Base-by-base conservation (phyloP, 2,888 invertebrate genomes). In the Conops quadrifasciatus region DNA sequence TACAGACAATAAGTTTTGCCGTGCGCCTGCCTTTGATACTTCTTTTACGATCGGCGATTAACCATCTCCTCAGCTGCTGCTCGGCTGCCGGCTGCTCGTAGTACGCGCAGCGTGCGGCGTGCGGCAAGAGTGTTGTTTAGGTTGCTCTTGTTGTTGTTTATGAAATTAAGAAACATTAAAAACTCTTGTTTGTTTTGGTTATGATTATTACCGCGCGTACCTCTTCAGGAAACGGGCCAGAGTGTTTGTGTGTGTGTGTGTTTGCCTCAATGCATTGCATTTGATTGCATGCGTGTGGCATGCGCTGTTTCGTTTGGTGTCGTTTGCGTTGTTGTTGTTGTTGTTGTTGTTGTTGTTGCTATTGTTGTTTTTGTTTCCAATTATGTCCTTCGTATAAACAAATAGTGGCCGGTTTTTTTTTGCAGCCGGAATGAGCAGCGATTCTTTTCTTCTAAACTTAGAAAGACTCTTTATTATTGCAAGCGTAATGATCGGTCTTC, bases 151-250 rank as follows among this genome's bases (percentile, higher is more conserved):
- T n/a, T 30, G n/a, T 59, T 59, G 59, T 59, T 59, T 59, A 59
- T 49, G 49, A n/a, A 49, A 49, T n/a, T 19, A 49, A 19, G 19
- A 49, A 19, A 49, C 7, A 3, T 13, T 15, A 11, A 49, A 49
- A n/a, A 30, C 30, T 30, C 11, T 16, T 59, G 59, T 59, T 59
- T 59, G 59, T 59, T 59, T 59, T 59, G 16, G 66, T 72, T 72
- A 68, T 70, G 62, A 72, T 72, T 30, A 59, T 59, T n/a, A 36
- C 15, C 19, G 36, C 11, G 36, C 36, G n/a, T 19, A 15, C 19
- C 49, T 49, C 36, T 36, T 36, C 9, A 3, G 7, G 4, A 16
- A 7, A 26, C 13, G 16, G 26, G 28, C 28, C 7, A 2, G 24
- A 45, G 13, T 15, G 26, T n/a, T 7, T 24, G 24, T 26, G 47